Base-by-base conservation (phyloP, 1,140 invertebrate species). In the Anastrepha obliqua region DNA sequence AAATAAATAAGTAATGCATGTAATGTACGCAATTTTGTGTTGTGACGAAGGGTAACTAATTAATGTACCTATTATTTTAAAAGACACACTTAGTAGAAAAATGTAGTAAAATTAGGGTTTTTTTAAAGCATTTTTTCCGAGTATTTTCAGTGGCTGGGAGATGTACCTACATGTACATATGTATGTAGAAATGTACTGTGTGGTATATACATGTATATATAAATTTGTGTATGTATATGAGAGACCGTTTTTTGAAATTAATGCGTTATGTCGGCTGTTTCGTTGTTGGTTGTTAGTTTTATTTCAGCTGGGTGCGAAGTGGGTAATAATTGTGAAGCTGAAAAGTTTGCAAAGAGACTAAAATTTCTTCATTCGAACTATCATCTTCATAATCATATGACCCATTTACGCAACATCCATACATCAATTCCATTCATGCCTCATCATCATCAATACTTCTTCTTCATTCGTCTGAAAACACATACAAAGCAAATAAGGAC, bases 391-490 rank as follows among this genome's bases (percentile, higher is more conserved):
- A 67, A 29, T 67, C 29, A 67, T 29, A 55, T 67, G 20, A 67
- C 39, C 64, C 64, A 67, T 39, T 67, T 67, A 67, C 39, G 64
- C 64, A 67, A 67, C 64, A 67, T 67, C 64, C 8, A 67, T 67
- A 51, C 44, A 47, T 74, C 44, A 47, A 20, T 47, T 51, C 67
- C 70, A 74, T n/a, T n/a, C 70, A 74, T 17, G 15, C 70, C 29
- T 74, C 44, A 47, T 47, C 60, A 62, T 62, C 70, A 74, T 51
- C n/a, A 15, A 15, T 13, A 62, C 9, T 74, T 17, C 13, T 74
- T 74, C 70, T 67, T 67, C 64, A 67, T 42, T 42, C 64, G 64
- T 67, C 64, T 67, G 64, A 67, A 67, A 67, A 67, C 64, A 67
- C 29, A 67, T 67, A 67, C 64, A 67, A 67, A 67, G 39, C 64